These are phyloP conservation scores for Caenorhabditis doughertyi DNA, from an alignment of 2,888 invertebrate species.

Conservation along the genomic window DNA sequence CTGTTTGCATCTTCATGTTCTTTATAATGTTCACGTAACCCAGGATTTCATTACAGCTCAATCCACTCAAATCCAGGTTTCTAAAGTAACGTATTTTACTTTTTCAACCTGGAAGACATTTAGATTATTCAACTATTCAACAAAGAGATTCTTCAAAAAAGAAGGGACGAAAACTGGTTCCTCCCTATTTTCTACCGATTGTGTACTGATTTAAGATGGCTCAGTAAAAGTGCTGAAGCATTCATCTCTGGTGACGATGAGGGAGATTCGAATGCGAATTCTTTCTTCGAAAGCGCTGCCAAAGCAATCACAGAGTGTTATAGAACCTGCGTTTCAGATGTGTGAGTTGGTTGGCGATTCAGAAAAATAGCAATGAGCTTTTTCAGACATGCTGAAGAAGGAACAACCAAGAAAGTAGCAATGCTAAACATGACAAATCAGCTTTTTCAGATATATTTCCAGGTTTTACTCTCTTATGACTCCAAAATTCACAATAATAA, in stretches of 20 bases:
- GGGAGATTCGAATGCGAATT: constrained; percentile 63
- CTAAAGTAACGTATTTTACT: neutral
- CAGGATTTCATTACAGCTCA: constrained; percentile 71
- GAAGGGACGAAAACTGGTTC: constrained; percentile 96
- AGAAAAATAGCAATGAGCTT: neutral
- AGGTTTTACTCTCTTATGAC: constrained; percentile 85
- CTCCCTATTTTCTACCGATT: constrained; percentile 94
- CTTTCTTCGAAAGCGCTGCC: constrained; percentile 77
- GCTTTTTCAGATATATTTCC: constrained; percentile 96
- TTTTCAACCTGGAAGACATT: no score
- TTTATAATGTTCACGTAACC: constrained; percentile 71
- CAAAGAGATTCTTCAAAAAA: constrained; percentile 88
- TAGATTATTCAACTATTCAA: constrained; percentile 79
- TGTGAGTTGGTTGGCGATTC: constrained; percentile 58
- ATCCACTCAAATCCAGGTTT: constrained; percentile 71
- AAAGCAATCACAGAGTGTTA: constrained; percentile 79
- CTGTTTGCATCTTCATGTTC: constrained; percentile 73
- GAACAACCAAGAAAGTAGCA: constrained; percentile 95
- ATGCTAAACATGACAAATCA: constrained; percentile 98
- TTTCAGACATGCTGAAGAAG: constrained; percentile 89
- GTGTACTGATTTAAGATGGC: constrained; percentile 92
- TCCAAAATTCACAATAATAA: neutral
- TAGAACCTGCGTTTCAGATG: constrained; percentile 78
- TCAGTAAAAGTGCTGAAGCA: constrained; percentile 83
- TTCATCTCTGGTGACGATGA: constrained; percentile 69